Base-by-base conservation (phyloP, 37 sponge, comb jelly and placozoan genomes). In the Halichondria panicea region DNA sequence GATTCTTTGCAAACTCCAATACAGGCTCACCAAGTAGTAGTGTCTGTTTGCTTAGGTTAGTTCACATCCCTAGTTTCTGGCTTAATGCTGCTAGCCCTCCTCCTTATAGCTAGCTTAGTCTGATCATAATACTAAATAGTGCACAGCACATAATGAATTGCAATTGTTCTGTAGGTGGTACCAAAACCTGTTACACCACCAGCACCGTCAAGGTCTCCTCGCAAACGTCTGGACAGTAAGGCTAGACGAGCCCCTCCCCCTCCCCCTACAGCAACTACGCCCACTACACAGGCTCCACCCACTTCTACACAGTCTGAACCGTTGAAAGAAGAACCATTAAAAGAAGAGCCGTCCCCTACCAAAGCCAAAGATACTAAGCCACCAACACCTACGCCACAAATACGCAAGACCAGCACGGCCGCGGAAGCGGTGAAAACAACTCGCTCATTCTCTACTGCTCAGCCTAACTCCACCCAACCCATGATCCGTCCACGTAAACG, bases 211-310 rank as follows among this genome's bases (percentile, higher is more conserved):
- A 39, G 43, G 68, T 6, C 24, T 41, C 68, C 43, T 5, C 57
- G 25, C 8, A 46, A 31, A 27, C 66, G 54, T 36, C 36, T 24
- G n/a, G n/a, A n/a, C n/a, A n/a, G n/a, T n/a, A n/a, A n/a, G n/a
- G n/a, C n/a, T 11, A 56, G 80, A 68, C 15, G 59, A 56, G 80
- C 71, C 32, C 80, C 80, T 30, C 80, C 71, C 24, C 80, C 80
- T 55, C 80, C 80, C 13, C 36, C 67, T 34, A 37, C 53, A 22
- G 63, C 42, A 4, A 60, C 37, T 35, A 69, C 31, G 25, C 11
- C 9, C 9, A 13, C 50, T 18, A 48, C 50, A 48, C 50, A 48
- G 13, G 50, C 9, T 9, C 50, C 50, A 18, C 35, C 22, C 2
- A 4, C 52, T 27, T 48, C 33, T 48, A 31, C 3, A 50, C 43